These are phyloP conservation scores for Macrocentrus cingulum DNA, from an alignment of 1,140 invertebrate genomes.

Conservation along the genomic window DNA sequence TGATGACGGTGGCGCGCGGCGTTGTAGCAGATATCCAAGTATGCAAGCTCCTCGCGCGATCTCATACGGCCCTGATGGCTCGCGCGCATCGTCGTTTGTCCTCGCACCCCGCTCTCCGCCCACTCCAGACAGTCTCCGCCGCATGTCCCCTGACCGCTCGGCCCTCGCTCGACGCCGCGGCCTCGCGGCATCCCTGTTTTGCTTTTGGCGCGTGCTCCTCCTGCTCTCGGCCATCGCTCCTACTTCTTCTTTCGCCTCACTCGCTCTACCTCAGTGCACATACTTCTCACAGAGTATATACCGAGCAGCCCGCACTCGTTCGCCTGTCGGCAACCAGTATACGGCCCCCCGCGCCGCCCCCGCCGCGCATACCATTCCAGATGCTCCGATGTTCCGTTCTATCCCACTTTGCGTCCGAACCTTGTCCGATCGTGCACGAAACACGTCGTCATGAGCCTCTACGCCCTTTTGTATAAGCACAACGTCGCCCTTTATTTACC, in stretches of 20 bases:
- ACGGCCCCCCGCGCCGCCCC: slow-evolving; percentile 7
- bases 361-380: slow-evolving; percentile 32
- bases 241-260: not conserved
- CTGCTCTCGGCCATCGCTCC: slow-evolving; percentile 5
- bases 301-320: slow-evolving; percentile 11
- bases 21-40: not conserved
- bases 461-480: not conserved
- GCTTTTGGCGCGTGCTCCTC: slow-evolving; percentile 16
- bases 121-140: not conserved
- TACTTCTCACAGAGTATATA: slow-evolving; percentile 5
- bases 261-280: not conserved
- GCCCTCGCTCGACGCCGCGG: slow-evolving; percentile 1
- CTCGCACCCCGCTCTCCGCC: slow-evolving; percentile 1
- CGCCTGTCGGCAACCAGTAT: slow-evolving; percentile 20
- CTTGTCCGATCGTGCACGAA: slow-evolving; percentile 3
- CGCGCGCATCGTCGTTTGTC: slow-evolving; percentile 19
- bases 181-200: slow-evolving; percentile 17
- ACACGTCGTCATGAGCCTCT: not conserved
- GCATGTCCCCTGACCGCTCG: slow-evolving; percentile 1
- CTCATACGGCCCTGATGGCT: slow-evolving; percentile 27
- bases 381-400: slow-evolving; percentile 38
- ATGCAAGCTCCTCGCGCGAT: not conserved
- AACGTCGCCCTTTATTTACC: not conserved
- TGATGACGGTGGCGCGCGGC: too few species aligned
- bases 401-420: not conserved